Evolutionary conservation across 2,888 invertebrate genomes (phyloP), one percentile per base, ranked within the genome.

Genomic region (Listrodromus nycthemerus): DNA sequence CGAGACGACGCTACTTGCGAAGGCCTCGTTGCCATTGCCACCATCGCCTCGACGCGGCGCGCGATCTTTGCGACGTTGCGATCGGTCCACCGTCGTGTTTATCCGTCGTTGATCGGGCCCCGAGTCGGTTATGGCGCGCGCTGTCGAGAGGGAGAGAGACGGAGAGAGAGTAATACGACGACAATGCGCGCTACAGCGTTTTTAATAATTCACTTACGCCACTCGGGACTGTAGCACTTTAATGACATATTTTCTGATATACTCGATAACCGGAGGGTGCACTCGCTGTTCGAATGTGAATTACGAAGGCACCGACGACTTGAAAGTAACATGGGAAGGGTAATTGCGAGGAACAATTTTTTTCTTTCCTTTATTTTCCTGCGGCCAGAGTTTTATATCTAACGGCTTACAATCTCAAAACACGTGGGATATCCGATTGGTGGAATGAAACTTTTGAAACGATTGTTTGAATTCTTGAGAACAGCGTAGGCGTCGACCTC

Each of bases 21-120:
- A 45, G 85, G 83, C 85, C 84, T 83, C 85, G 85, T 75, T 66
- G 85, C 85, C 82, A 80, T 84, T 84, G 70, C 52, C 65, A 69
- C 67, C 85, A 87, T 74, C 10, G 77, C 85, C 86, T 86, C 87
- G 86, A 87, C 85, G 88, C 85, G 85, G 86, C 84, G 84, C 21
- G 10, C 58, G 33, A 33, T 58, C 27, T 58, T 58, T 58, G 58
- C 58, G 58, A 58, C 58, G 58, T 58, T 58, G 41, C 41, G 37
- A 37, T 37, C 41, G 37, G 65, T 65, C 65, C 37, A 41, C 52
- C 52, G 52, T n/a, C n/a, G 21, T 52, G 52, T 52, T 52, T 58
- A 58, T 58, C 58, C 55, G 33, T 65, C 74, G 69, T 50, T 61
- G 61, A 81, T 81, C 80, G 75, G 33, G 33, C 48, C 48, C 70